These are phyloP conservation scores for Archaeoteleia sp. DNA, from an alignment of 2,888 invertebrate species.

Conservation along the genomic window DNA sequence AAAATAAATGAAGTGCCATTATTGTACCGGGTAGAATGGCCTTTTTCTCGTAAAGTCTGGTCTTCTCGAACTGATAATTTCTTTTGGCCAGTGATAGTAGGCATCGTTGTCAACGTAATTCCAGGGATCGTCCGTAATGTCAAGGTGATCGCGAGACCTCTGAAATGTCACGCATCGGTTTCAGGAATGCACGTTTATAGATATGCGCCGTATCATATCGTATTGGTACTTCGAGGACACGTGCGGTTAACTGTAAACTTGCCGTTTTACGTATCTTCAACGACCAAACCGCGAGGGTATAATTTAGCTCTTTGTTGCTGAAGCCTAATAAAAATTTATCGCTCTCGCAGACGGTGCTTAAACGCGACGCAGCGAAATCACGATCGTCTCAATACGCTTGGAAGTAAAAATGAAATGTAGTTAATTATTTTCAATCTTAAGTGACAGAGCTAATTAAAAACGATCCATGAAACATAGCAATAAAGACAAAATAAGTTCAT, in stretches of 20 bases:
- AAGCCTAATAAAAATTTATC: slow-evolving; percentile 1
- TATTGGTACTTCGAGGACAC: slow-evolving; percentile 1
- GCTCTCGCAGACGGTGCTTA: not conserved
- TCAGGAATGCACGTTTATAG: slow-evolving; percentile 7
- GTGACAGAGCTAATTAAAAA: no score
- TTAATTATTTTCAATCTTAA: no score
- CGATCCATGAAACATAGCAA: no score
- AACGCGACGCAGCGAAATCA: not conserved
- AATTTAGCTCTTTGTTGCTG: slow-evolving; percentile 4
- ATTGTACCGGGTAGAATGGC: no score
- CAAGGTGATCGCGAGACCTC: slow-evolving; percentile 6
- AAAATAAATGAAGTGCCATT: no score
- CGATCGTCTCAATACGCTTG: no score
- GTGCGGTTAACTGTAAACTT: slow-evolving; percentile 8
- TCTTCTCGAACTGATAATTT: no score
- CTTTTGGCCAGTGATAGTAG: no score
- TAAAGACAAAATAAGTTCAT: no score
- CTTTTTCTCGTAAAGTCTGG: no score
- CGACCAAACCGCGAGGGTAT: slow-evolving; percentile 1
- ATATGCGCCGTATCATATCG: slow-evolving; percentile 1
- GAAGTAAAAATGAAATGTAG: no score
- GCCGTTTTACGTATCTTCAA: not conserved
- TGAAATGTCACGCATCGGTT: slow-evolving; percentile 1
- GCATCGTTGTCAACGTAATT: not conserved
- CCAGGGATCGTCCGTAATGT: not conserved